Evolutionary conservation across 2,113 vertebrate genomes (phyloP), one percentile per base, ranked within the genome.

Genomic region (Callorhinus ursinus): DNA sequence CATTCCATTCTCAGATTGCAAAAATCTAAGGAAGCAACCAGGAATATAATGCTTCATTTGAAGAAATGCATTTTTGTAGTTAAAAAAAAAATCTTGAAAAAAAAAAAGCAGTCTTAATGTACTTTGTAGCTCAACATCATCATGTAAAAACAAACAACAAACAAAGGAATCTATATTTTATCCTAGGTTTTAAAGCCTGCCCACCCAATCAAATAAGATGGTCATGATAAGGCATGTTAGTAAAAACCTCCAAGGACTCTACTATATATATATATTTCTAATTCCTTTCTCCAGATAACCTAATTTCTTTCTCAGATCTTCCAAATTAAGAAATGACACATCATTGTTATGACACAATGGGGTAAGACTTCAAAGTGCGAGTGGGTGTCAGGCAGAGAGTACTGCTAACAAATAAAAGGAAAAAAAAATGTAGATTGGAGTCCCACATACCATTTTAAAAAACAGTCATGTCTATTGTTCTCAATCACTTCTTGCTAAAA

Each of bases 401-500:
- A 12, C 9, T 36, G 31, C 57, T 57, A 42, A 46, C 59, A 97
- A 86, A 51, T 61, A 85, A 46, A 59, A 96, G 46, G 46, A 91
- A 76, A 89, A 39, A 91, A 85, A 97, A 42, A 63, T 16, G 57
- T 42, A 84, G 42, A 8, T 84, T 88, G 28, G 65, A 93, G 42
- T 94, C 65, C 67, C 90, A 97, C 82, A 95, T 88, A 92, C 8
- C 39, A 22, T 67, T 16, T 4, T 33, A 55, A 86, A 81, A 95
- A 97, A 88, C 14, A 97, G 65, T 88, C 24, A 1, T 93, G 84
- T 88, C 92, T 94, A 9, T 5, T 90, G 61, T 74, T 95, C 24
- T 76, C 92, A 95, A 87, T 98, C 92, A 96, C 81, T 89, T 96
- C 79, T 72, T 96, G 82, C 95, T 94, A 93, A 96, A 87, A 95